Base-by-base conservation (phyloP, 2,113 vertebrate species). In the Labeo catla region DNA sequence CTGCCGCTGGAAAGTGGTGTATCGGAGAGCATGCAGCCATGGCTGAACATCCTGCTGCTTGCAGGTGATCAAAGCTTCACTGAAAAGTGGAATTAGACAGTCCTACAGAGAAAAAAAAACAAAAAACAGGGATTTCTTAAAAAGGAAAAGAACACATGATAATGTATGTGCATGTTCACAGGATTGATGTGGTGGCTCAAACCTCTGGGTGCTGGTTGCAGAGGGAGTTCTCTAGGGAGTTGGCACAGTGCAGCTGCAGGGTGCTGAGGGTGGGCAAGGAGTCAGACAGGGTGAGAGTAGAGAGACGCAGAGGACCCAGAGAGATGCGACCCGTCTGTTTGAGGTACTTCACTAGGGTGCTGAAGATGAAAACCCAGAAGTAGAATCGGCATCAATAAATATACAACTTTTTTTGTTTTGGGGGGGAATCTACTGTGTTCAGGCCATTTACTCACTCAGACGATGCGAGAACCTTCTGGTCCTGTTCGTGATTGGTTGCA, bases 21-120 rank as follows among this genome's bases (percentile, higher is more conserved):
- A 99, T 89, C 98, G 93, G 81, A 99, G 92, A 0, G 98, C 97
- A 66, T 99, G 97, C 87, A 99, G 97, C 96, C 98, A 99, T 0
- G 97, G 98, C 89, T 97, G 96, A 0, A 99, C 96, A 76, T 99
- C 98, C 68, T 99, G 97, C 84, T 99, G 98, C 74, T 99, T 99
- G 80, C 98, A 99, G 0, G 97, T 97, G 86, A 94, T 96, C 86
- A 99, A 90, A 11, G 97, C 97, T 83, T 99, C 97, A 84, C 96
- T 99, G 92, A 95, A 96, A 11, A 99, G 95, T 45, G 98, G 98
- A 84, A 99, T 95, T 16, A 99, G 93, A 77, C 96, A 98, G 86
- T 99, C 97, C 98, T 99, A 90, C 6, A 91, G 87, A 89, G 61
- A 78, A 66, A 91, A 66, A 91, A 1, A 89, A 49, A 39, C 36